These are phyloP conservation scores for Micoletzkya japonica DNA, from an alignment of 2,888 invertebrate genomes.

Conservation along the genomic window DNA sequence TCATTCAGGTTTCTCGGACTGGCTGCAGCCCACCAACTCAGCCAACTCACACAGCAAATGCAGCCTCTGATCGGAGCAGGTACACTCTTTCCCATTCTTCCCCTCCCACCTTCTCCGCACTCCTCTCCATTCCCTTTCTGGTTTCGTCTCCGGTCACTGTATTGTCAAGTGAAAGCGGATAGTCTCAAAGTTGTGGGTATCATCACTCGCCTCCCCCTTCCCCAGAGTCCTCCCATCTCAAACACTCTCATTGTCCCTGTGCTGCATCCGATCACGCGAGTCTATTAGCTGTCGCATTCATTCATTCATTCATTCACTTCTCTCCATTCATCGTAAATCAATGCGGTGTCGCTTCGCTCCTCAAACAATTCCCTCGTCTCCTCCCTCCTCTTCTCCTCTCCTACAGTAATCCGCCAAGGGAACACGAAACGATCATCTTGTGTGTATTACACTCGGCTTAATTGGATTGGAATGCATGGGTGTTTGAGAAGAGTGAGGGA, in stretches of 20 bases:
- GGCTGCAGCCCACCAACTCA: conserved; percentile 10
- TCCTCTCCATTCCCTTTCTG: neutral
- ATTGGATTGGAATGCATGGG: conserved; percentile 18
- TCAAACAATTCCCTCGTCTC: conserved; percentile 19
- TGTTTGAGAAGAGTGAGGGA: conserved; percentile 8
- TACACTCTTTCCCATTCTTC: neutral
- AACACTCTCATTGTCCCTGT: neutral
- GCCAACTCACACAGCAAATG: conserved; percentile 21
- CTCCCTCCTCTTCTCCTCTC: conserved; percentile 2
- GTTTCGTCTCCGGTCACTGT: too few species aligned
- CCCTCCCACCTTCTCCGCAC: neutral
- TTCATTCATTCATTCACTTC: neutral
- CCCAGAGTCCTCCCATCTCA: neutral
- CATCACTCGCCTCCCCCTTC: neutral
- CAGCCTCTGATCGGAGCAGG: conserved; percentile 8
- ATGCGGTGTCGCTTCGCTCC: conserved; percentile 14
- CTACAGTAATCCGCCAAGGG: conserved; percentile 24
- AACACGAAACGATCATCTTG: conserved; percentile 7
- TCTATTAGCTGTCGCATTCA: conserved; percentile 11
- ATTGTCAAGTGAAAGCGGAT: too few species aligned
- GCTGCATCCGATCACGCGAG: neutral
- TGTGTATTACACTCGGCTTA: conserved; percentile 18
- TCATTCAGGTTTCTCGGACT: conserved; percentile 19
- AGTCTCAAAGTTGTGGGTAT: too few species aligned
- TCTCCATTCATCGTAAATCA: conserved; percentile 14